Conservation (phyloP, 2,797 vertebrate species). For the Synanceia verrucosa region DNA sequence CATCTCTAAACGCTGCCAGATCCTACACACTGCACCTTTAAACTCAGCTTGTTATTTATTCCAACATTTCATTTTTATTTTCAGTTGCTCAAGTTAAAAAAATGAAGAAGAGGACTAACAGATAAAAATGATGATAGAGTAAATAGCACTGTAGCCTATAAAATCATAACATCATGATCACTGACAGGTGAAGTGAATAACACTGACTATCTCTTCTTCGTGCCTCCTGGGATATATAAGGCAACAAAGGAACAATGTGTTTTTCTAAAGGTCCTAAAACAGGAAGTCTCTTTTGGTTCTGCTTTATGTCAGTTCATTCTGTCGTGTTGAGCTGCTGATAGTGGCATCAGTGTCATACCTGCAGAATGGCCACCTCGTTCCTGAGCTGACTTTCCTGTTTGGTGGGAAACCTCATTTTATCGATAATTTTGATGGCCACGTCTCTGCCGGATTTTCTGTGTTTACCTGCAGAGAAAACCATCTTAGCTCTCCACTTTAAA, state of each 20-base stretch:
- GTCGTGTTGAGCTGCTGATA: too few relatives aligned
- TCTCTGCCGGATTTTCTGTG: slow-evolving; percentile 78
- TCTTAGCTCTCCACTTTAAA: neutral
- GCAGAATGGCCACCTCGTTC: slow-evolving; percentile 83
- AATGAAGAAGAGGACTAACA: neutral
- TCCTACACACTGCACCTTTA: too few relatives aligned
- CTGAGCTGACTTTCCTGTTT: slow-evolving; percentile 82
- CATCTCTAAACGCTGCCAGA: too few relatives aligned
- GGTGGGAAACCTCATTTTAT: slow-evolving; percentile 82
- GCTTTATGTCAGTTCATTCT: neutral
- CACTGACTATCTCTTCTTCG: too few relatives aligned
- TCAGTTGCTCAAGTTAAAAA: neutral
- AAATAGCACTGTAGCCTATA: neutral
- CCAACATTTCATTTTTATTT: neutral
- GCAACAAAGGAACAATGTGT: too few relatives aligned
- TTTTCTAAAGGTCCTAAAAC: neutral
- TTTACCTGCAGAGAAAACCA: slow-evolving; percentile 56
- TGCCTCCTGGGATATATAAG: too few relatives aligned
- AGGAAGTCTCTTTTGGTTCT: neutral
- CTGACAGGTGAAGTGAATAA: too few relatives aligned
- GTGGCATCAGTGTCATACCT: slow-evolving; percentile 64
- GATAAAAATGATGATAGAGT: neutral
- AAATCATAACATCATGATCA: too few relatives aligned
- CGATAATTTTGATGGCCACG: slow-evolving; percentile 83
- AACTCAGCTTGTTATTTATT: too few relatives aligned